Evolutionary conservation across 2,888 invertebrate genomes (phyloP), one percentile per base, ranked within the genome.

Genomic region (Melieria picta): DNA sequence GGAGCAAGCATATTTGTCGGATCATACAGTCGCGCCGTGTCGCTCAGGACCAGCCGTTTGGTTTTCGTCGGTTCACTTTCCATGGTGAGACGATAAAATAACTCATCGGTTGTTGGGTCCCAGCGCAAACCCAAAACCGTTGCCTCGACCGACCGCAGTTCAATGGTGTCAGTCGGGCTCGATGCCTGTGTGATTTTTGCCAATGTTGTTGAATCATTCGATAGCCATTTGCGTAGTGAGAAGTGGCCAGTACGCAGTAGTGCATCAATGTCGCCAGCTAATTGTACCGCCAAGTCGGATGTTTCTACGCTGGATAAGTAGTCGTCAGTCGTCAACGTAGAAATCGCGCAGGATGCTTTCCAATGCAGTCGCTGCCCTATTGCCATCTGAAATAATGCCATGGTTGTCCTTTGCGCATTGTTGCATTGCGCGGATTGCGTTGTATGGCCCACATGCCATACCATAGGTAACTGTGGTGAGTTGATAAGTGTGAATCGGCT

Each of bases 381-480:
- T 46, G 7, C 45, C 5, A 47, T 57, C 66, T 47, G 7, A 13
- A 57, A 66, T 57, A 47, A 47, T 9, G 10, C 47, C 45, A 47
- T 43, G 58, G 48, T 60, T 67, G 43, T 68, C 61, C 4, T 13
- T 47, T 48, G 68, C 61, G 57, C 74, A 69, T 52, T 71, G 71
- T 10, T 62, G n/a, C 6, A 74, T 45, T 6, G 73, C 58, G 6
- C 62, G 47, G 4, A 74, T 56, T 1, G 63, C 74, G 48, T 60
- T 65, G 16, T 16, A 16, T 43, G 70, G 72, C 10, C 73, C 65
- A n/a, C 61, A 63, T 4, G 70, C 64, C 66, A 67, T 70, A 6
- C 67, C 70, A 71, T 70, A 71, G 0, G 70, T 73, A 3, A 67
- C 64, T 13, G 73, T 67, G 5, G 63, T 63, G 58, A 73, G 48